phyloP scores from a whole-genome alignment of 2,888 invertebrate species.

The Conops quadrifasciatus region DNA sequence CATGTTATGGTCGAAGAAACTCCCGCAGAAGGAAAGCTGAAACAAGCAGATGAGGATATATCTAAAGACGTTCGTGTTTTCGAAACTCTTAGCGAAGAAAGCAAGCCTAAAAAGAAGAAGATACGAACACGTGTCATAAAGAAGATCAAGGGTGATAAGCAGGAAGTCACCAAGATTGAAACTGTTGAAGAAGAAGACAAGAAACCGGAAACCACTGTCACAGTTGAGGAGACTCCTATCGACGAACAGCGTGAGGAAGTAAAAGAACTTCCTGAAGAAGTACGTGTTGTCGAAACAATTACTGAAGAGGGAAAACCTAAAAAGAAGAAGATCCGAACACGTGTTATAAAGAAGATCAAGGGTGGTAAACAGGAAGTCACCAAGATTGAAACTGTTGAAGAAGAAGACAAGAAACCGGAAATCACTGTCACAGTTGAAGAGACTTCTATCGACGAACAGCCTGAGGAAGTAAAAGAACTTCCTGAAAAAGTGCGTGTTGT shows the following conservation, averaged over 20 bases:
- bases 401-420: no score
- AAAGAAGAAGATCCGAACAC: slow-evolving; percentile 54
- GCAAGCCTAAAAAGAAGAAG: slow-evolving; percentile 52
- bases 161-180: slow-evolving; percentile 54
- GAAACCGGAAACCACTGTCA: slow-evolving; percentile 35
- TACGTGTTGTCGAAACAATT: slow-evolving; percentile 41
- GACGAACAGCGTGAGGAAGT: slow-evolving; percentile 40
- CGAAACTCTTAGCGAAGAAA: slow-evolving; percentile 41
- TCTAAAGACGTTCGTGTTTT: slow-evolving; percentile 54
- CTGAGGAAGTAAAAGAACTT: slow-evolving; percentile 49
- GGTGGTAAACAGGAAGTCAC: slow-evolving; percentile 54
- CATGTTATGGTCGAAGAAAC: slow-evolving; percentile 47
- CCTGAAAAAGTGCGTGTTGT: slow-evolving; percentile 54
- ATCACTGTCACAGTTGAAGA: slow-evolving; percentile 46
- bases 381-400: slow-evolving; percentile 54
- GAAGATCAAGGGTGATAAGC: slow-evolving; percentile 49
- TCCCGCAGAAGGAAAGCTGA: slow-evolving; percentile 40
- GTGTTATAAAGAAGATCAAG: slow-evolving; percentile 48
- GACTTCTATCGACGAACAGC: slow-evolving; percentile 41
- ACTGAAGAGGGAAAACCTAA: slow-evolving; percentile 50
- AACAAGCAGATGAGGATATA: slow-evolving; percentile 51
- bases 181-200: slow-evolving; percentile 49
- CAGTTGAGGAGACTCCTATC: slow-evolving; percentile 46
- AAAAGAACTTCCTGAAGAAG: slow-evolving; percentile 58
- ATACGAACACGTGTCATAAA: slow-evolving; percentile 55